A percentile compares a stretch with the other conserved stretches of the same genome.
These are phyloP conservation scores for Helarctos malayanus DNA, from an alignment of 2,797 vertebrate species.

Conservation along the genomic window DNA sequence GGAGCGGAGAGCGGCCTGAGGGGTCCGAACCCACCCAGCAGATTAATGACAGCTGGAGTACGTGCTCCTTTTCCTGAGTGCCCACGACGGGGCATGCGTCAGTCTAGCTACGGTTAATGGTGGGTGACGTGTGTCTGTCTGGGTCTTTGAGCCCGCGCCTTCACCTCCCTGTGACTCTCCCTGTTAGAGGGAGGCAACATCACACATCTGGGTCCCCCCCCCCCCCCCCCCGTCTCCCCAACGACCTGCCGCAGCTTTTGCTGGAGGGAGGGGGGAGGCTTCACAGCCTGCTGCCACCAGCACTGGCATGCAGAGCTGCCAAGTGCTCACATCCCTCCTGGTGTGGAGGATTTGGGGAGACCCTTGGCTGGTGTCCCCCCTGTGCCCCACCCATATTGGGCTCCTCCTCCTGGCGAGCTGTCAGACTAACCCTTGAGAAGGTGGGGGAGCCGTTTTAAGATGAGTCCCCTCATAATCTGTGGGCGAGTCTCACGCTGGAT, in stretches of 20 bases:
- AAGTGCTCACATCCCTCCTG: background rate
- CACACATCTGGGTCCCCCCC: constrained; percentile 56
- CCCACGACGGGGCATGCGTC: constrained; percentile 57
- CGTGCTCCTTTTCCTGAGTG: constrained; percentile 4
- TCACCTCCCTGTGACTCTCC: constrained; percentile 67
- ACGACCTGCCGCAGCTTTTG: constrained; percentile 64
- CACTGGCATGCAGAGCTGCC: background rate
- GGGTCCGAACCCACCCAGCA: constrained; percentile 14
- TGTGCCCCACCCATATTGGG: background rate
- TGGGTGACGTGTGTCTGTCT: constrained; percentile 82
- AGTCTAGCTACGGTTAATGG: constrained; percentile 77
- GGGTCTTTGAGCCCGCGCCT: constrained; percentile 45
- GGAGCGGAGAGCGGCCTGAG: background rate
- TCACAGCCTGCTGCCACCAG: background rate
- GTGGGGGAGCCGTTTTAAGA: background rate
- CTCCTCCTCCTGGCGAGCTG: background rate
- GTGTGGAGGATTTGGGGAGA: background rate
- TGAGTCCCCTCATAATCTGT: background rate
- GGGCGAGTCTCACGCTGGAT: background rate
- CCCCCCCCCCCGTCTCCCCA: constrained; percentile 43
- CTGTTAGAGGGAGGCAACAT: constrained; percentile 57
- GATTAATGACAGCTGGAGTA: constrained; percentile 25
- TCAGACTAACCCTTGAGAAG: background rate
- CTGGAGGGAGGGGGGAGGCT: constrained; percentile 10
- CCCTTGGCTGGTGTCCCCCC: background rate